Conservation (phyloP, 2,113 vertebrate species). For the Hymenochirus boettgeri region DNA sequence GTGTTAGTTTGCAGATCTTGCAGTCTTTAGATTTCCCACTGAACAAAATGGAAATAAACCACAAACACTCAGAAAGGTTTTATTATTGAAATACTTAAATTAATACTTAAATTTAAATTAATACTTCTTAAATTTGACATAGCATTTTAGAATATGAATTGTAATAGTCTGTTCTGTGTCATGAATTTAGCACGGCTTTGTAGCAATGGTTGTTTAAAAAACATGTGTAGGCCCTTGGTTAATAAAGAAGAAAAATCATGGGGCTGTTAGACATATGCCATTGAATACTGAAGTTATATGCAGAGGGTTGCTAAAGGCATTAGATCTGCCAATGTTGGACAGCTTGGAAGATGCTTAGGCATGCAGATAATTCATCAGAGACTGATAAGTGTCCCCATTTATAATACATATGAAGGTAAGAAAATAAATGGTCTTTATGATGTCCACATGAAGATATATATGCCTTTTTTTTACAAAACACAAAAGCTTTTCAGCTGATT, state of each 20-base stretch:
- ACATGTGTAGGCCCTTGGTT: neutral
- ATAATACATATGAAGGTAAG: too few species aligned
- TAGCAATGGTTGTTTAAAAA: neutral
- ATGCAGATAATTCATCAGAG: neutral
- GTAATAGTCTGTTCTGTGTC: neutral
- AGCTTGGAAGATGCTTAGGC: neutral
- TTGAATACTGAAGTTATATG: constrained; percentile 12
- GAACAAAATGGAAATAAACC: constrained; percentile 12
- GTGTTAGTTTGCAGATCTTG: constrained; percentile 1
- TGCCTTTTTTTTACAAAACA: too few species aligned
- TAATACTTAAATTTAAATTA: neutral
- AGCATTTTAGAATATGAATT: too few species aligned
- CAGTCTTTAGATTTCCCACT: constrained; percentile 18
- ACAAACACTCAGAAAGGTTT: neutral
- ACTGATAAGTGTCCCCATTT: too few species aligned
- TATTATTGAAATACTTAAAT: too few species aligned
- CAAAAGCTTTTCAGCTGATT: too few species aligned
- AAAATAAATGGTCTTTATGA: too few species aligned
- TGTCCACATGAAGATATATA: too few species aligned
- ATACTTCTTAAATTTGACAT: neutral
- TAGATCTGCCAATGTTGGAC: neutral
- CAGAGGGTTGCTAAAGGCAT: neutral
- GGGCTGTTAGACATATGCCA: neutral
- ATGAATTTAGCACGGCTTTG: neutral
- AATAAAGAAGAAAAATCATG: neutral